A percentile compares a stretch with the other conserved stretches of the same genome.
These are phyloP conservation scores for Oligia fasciuncula DNA, from an alignment of 2,888 invertebrate species.

Conservation along the genomic window DNA sequence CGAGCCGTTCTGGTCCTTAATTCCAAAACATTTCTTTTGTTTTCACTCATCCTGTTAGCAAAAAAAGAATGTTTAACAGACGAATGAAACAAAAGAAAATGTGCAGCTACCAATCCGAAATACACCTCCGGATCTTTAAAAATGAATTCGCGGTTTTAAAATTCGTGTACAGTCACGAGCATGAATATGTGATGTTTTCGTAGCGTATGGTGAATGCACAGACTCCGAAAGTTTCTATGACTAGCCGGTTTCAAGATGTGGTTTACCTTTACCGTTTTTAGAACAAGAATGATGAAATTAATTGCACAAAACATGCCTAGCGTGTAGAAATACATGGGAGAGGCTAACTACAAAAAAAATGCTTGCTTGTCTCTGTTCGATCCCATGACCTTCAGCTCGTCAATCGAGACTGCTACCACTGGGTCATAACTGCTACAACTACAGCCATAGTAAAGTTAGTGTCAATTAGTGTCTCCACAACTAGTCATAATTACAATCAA, in stretches of 20 bases:
- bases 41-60: slow-evolving; percentile 49
- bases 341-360: not conserved
- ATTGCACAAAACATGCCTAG: not conserved
- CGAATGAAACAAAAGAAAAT: slow-evolving; percentile 33
- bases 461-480: not conserved
- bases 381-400: not conserved
- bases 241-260: not conserved
- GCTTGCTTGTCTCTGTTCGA: not conserved
- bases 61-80: slow-evolving; percentile 41
- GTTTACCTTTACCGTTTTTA: not conserved
- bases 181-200: too few relatives aligned
- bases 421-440: not conserved
- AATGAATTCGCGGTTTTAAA: slow-evolving; percentile 62
- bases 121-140: slow-evolving; percentile 41
- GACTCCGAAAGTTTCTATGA: not conserved
- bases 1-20: slow-evolving; percentile 58
- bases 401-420: not conserved
- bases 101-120: slow-evolving; percentile 29
- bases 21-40: slow-evolving; percentile 45
- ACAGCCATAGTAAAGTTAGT: not conserved
- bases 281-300: not conserved
- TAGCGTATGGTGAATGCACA: not conserved
- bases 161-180: slow-evolving; percentile 14
- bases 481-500: not conserved
- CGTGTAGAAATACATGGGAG: not conserved